These are phyloP conservation scores for Microtus oregoni DNA, from an alignment of 2,113 vertebrate species.

Conservation along the genomic window DNA sequence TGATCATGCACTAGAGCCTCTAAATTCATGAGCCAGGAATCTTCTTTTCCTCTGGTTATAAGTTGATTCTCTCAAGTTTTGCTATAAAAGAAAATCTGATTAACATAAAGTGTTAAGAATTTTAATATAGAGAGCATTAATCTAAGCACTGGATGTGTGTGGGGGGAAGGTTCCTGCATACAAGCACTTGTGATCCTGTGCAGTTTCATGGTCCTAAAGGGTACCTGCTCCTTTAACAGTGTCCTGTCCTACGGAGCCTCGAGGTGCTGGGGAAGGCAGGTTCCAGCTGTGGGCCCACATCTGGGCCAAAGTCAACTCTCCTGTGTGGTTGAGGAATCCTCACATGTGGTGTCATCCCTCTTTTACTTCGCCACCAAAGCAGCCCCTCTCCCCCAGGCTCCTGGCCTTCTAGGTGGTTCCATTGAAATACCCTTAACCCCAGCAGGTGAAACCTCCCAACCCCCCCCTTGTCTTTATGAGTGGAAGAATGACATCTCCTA, in stretches of 20 bases:
- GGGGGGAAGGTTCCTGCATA: neutral
- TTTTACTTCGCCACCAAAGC: neutral
- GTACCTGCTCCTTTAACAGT: neutral
- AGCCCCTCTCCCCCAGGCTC: neutral
- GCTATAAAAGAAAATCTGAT: neutral
- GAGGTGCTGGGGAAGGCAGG: neutral
- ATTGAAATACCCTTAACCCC: neutral
- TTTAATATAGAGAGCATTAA: neutral
- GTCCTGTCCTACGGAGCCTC: neutral
- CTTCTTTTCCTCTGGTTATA: neutral
- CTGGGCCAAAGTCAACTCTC: neutral
- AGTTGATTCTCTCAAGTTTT: neutral
- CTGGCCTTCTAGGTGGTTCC: neutral
- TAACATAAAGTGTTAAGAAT: neutral
- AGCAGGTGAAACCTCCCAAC: neutral
- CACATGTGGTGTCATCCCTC: neutral
- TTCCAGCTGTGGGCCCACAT: neutral
- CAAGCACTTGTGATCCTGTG: too few relatives aligned
- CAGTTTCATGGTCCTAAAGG: neutral
- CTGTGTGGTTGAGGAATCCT: neutral
- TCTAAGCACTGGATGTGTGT: neutral
- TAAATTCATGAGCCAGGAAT: neutral
- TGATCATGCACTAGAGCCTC: neutral
- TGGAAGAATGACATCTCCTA: neutral
- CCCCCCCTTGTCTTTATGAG: neutral